phyloP scores from a whole-genome alignment of 2,888 invertebrate genomes.

The Leptura quadrifasciata region DNA sequence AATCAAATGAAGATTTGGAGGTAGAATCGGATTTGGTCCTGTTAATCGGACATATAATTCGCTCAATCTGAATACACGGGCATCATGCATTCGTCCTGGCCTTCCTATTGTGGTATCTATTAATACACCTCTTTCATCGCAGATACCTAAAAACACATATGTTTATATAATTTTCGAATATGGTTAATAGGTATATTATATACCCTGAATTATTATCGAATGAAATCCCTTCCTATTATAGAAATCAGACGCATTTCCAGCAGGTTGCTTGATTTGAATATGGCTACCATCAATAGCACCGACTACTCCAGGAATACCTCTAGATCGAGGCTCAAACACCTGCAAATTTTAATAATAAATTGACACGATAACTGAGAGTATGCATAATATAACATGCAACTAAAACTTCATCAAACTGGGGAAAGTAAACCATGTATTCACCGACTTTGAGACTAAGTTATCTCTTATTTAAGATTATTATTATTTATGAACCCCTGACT shows the following conservation, averaged over 20 bases:
- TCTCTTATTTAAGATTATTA: too few relatives aligned
- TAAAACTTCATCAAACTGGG: too few relatives aligned
- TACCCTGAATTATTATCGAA: slow-evolving; percentile 8
- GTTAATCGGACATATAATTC: background rate
- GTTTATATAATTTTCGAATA: background rate
- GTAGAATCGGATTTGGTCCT: background rate
- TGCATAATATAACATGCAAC: too few relatives aligned
- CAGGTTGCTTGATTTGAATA: slow-evolving; percentile 2
- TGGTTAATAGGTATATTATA: background rate
- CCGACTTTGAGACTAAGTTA: too few relatives aligned
- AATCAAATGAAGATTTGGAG: background rate
- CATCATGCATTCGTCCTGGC: slow-evolving; percentile 6
- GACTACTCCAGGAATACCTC: too few relatives aligned
- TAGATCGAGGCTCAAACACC: too few relatives aligned
- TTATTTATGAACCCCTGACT: too few relatives aligned
- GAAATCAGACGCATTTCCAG: background rate
- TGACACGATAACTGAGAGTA: too few relatives aligned
- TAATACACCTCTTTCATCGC: background rate
- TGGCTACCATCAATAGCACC: background rate
- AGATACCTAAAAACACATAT: slow-evolving; percentile 7
- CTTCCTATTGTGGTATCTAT: background rate
- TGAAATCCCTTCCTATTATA: background rate
- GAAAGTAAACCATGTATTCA: background rate
- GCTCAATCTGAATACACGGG: background rate
- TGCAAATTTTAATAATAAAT: too few relatives aligned